A percentile compares a stretch with the other conserved stretches of the same genome.
Conservation (phyloP, 2,888 invertebrate genomes). For the Pandemis cinnamomeana region DNA sequence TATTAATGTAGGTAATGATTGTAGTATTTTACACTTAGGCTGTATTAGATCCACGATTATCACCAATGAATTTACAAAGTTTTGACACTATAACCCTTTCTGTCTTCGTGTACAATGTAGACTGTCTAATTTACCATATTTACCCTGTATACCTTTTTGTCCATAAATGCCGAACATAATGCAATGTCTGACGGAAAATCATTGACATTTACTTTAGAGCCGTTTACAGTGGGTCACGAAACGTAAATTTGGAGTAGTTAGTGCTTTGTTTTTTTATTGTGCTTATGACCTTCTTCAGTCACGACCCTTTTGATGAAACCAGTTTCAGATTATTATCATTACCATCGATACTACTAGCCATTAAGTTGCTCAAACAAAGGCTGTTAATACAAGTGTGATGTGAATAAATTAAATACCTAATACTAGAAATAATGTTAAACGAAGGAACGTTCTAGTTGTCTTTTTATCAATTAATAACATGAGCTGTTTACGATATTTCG, state of each 20-base stretch:
- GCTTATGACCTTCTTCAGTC: too few species aligned
- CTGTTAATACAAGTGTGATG: slow-evolving; percentile 10
- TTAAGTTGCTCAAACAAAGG: not conserved
- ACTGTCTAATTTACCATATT: too few species aligned
- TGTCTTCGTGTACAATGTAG: too few species aligned
- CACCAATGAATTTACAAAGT: not conserved
- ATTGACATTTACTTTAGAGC: not conserved
- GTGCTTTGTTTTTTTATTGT: too few species aligned
- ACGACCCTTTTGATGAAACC: not conserved
- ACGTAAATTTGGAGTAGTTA: too few species aligned
- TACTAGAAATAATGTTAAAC: too few species aligned
- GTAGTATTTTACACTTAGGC: not conserved
- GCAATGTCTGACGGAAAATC: not conserved
- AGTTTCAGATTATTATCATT: not conserved
- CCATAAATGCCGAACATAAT: too few species aligned
- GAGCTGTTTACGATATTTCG: slow-evolving; percentile 6
- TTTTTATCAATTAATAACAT: slow-evolving; percentile 3
- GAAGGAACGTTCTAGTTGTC: not conserved
- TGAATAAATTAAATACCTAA: not conserved
- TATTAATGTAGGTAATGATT: not conserved
- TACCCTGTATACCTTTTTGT: too few species aligned
- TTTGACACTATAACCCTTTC: too few species aligned
- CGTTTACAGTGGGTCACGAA: too few species aligned
- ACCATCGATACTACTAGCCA: not conserved
- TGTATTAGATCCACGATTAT: not conserved